A percentile compares a stretch with the other conserved stretches of the same genome.
These are phyloP conservation scores for Coendou prehensilis DNA, from an alignment of 2,797 vertebrate genomes.

Conservation along the genomic window DNA sequence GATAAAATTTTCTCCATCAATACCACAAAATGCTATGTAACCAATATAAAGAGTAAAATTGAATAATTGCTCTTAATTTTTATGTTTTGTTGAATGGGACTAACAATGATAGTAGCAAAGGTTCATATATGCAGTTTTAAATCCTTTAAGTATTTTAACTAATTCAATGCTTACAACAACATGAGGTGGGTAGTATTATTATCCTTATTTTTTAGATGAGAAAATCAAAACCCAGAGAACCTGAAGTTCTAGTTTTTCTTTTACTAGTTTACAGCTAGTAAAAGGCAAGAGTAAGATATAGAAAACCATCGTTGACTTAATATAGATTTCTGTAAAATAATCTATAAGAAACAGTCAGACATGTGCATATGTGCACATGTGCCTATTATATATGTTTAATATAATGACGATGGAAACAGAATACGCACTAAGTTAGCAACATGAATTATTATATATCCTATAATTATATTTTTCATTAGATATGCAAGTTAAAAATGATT, in stretches of 20 bases:
- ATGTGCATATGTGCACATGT: not conserved
- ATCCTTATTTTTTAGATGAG: slow-evolving; percentile 6
- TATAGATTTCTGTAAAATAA: slow-evolving; percentile 49
- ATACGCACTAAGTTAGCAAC: not conserved
- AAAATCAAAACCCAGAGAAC: slow-evolving; percentile 37
- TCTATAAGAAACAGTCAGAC: not conserved
- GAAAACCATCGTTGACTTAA: not conserved
- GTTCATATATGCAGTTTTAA: not conserved
- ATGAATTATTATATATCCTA: not conserved
- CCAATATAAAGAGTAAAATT: slow-evolving; percentile 22
- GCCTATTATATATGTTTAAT: not conserved
- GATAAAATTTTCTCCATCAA: not conserved
- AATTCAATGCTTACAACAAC: not conserved
- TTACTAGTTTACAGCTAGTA: not conserved
- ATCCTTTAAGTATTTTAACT: slow-evolving; percentile 2
- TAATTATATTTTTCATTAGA: not conserved
- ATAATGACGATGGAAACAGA: slow-evolving; percentile 15
- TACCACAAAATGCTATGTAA: slow-evolving; percentile 22
- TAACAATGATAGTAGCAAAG: not conserved
- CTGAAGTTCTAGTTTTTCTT: not conserved
- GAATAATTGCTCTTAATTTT: not conserved
- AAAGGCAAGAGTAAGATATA: not conserved
- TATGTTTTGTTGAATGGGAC: not conserved
- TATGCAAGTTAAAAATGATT: slow-evolving; percentile 25
- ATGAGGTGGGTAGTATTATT: not conserved